phyloP scores from a whole-genome alignment of 1,140 invertebrate species.

The Drosophila tristis region DNA sequence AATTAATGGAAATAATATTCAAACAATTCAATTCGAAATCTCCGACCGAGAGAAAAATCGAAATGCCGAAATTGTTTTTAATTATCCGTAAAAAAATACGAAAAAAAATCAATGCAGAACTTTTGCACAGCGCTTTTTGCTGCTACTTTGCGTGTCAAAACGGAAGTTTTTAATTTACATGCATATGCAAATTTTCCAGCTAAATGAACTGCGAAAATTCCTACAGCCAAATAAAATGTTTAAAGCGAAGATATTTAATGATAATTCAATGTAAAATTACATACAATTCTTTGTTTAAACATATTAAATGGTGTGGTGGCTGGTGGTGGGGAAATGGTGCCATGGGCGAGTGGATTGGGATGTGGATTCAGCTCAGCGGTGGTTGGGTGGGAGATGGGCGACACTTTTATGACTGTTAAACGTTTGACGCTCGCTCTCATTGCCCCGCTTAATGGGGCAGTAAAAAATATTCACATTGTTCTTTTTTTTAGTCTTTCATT shows the following conservation, averaged over 20 bases:
- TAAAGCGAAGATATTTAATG: constrained; percentile 40
- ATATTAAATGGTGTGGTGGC: constrained; percentile 50
- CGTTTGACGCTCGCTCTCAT: constrained; percentile 60
- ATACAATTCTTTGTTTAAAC: constrained; percentile 46
- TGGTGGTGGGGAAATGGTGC: constrained; percentile 18
- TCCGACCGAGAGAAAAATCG: constrained; percentile 10
- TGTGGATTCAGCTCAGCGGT: neutral
- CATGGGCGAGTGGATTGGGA: neutral
- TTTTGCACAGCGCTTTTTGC: constrained; percentile 38
- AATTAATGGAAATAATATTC: constrained; percentile 65
- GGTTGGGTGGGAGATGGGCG: neutral
- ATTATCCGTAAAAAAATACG: constrained; percentile 60
- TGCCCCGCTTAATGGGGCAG: constrained; percentile 37
- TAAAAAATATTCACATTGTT: constrained; percentile 45
- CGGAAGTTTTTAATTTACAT: constrained; percentile 77
- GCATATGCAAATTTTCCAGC: constrained; percentile 66
- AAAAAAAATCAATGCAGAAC: constrained; percentile 32
- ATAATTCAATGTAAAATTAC: constrained; percentile 54
- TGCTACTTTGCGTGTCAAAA: constrained; percentile 51
- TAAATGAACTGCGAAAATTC: constrained; percentile 55
- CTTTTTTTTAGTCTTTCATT: constrained; percentile 43
- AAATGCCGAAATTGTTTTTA: constrained; percentile 61
- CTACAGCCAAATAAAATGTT: constrained; percentile 13
- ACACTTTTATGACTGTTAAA: constrained; percentile 69
- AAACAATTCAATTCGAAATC: constrained; percentile 34